phyloP scores from a whole-genome alignment of 2,888 invertebrate genomes.

The Ormyrus nitidulus region DNA sequence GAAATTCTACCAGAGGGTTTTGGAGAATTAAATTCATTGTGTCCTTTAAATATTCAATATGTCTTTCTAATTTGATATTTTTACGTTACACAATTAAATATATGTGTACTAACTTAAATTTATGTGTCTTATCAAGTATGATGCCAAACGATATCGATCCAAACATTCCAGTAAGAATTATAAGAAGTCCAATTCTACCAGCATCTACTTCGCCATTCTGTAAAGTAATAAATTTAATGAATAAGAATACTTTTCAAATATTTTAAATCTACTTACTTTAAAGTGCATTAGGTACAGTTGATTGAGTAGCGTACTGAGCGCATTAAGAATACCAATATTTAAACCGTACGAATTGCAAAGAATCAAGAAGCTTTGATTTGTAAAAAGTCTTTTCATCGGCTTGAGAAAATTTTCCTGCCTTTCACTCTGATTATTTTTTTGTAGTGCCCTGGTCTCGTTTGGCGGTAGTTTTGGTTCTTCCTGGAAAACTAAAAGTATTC shows the following conservation, averaged over 20 bases:
- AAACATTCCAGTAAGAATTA: constrained; percentile 80
- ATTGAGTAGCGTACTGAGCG: constrained; percentile 81
- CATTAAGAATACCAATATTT: constrained; percentile 85
- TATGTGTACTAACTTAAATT: constrained; percentile 78
- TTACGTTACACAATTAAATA: background rate
- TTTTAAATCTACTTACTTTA: constrained; percentile 68
- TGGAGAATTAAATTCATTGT: too few species aligned
- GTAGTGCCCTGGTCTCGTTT: constrained; percentile 71
- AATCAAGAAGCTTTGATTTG: constrained; percentile 78
- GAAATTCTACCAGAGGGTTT: too few species aligned
- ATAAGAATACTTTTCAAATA: background rate
- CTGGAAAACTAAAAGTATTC: constrained; percentile 76
- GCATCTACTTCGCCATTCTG: constrained; percentile 78
- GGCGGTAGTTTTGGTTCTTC: constrained; percentile 79
- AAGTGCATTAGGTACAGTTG: constrained; percentile 75
- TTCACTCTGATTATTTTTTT: constrained; percentile 60
- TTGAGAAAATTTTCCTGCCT: constrained; percentile 61
- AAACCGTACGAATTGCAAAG: constrained; percentile 82
- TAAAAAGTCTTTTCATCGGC: constrained; percentile 77
- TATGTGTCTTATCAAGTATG: constrained; percentile 81
- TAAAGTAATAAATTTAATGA: constrained; percentile 50
- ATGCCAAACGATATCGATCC: constrained; percentile 81
- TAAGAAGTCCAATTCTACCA: constrained; percentile 80
- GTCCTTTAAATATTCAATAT: too few species aligned
- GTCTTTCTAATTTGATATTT: too few species aligned